Evolutionary conservation across 1,140 invertebrate genomes (phyloP), one percentile per base, ranked within the genome.

Genomic region (Phymorhynchus buccinoides): DNA sequence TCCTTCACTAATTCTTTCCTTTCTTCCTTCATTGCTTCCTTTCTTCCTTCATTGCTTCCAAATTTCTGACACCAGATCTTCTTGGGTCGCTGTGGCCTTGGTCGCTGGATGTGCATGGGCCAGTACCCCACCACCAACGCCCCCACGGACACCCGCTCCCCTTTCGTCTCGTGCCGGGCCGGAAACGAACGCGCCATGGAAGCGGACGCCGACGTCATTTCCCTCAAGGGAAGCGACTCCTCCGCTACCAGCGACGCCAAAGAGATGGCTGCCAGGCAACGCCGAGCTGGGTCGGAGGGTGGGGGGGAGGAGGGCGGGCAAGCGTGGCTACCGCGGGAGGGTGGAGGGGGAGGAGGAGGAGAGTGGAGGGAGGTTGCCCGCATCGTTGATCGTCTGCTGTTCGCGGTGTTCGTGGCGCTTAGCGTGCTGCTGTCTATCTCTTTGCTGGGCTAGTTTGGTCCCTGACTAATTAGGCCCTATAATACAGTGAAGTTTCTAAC

Each of bases 61-160:
- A 48, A 52, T 52, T 27, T n/a, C 62, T 68, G 18, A 4, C 9
- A 2, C 0, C 56, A 86, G 85, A 81, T 79, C 3, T 80, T 86
- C 56, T 66, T 86, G 30, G 85, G 85, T 44, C 73, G 85, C 16
- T 86, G 83, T 42, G 85, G 85, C 0, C 68, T 86, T 3, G 75
- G 85, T 35, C 73, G 85, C 73, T 86, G 85, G 85, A 41, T 86
- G 39, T 86, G 85, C 66, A 83, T 86, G 82, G 85, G 81, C 66
- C 44, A 32, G 12, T 84, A 80, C 75, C 39, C 37, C n/a, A 37
- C 62, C 4, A 35, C 42, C 12, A 42, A 73, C 66, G 66, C n/a
- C n/a, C n/a, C n/a, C n/a, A n/a, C n/a, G n/a, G n/a, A n/a, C n/a
- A n/a, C n/a, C n/a, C 73, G 56, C 14, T 77, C 71, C 30, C 78